phyloP scores from a whole-genome alignment of 1,140 invertebrate species.

The Leptinotarsa lineolata region DNA sequence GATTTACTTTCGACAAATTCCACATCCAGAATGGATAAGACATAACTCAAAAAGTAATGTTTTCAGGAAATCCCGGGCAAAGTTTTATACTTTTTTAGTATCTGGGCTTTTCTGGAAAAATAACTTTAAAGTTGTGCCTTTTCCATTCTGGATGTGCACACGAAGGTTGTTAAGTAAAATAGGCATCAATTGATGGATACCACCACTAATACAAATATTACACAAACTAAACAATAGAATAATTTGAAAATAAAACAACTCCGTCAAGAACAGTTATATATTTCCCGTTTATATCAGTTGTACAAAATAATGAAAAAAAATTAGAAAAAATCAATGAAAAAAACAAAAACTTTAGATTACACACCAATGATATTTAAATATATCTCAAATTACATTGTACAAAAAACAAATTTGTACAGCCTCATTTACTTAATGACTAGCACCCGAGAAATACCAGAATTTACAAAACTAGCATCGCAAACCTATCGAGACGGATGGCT shows the following conservation, averaged over 20 bases:
- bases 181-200: no score
- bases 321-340: conserved; percentile 30
- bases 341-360: conserved; percentile 18
- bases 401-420: conserved; percentile 16
- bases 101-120: no score
- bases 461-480: conserved; percentile 34
- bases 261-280: conserved; percentile 36
- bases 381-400: not conserved
- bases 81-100: no score
- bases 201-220: no score
- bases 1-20: no score
- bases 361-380: conserved; percentile 13
- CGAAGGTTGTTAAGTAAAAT: no score
- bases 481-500: conserved; percentile 16
- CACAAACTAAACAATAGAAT: no score
- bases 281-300: conserved; percentile 36
- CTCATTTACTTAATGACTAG: conserved; percentile 36
- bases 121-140: no score
- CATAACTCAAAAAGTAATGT: no score
- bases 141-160: no score
- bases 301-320: conserved; percentile 33
- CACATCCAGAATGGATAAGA: no score
- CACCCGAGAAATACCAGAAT: conserved; percentile 40
- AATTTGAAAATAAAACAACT: conserved; percentile 9
- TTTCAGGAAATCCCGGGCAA: no score